Percentiles rank a stretch among this genome's conserved stretches.
Conservation (phyloP, 2,113 vertebrate species). For the Lepus timidus region DNA sequence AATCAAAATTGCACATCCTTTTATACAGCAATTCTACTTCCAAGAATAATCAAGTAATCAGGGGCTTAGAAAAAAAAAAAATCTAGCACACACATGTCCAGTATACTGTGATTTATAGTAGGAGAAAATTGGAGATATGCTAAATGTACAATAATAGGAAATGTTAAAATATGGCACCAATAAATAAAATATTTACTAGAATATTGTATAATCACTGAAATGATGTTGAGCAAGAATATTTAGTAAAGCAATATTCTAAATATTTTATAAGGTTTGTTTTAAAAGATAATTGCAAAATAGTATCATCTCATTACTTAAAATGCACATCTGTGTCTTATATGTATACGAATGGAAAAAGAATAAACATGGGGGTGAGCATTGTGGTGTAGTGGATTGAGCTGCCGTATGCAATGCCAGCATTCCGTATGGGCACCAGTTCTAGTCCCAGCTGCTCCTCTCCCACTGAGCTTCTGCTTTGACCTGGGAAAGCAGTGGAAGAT, state of each 20-base stretch:
- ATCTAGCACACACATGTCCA: neutral
- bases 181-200: neutral
- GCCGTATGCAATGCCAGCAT: no score
- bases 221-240: neutral
- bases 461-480: no score
- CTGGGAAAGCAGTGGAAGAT: no score
- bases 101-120: neutral
- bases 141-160: neutral
- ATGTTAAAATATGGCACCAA: constrained; percentile 34
- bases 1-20: constrained; percentile 15
- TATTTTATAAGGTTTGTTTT: constrained; percentile 2
- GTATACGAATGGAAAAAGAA: neutral
- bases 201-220: constrained; percentile 33
- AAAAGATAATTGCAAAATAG: constrained; percentile 56
- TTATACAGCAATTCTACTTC: constrained; percentile 7
- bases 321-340: neutral
- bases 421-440: no score
- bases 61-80: neutral
- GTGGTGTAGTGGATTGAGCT: no score
- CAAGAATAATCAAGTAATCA: constrained; percentile 36
- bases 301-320: constrained; percentile 51
- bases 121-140: constrained; percentile 3
- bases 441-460: no score
- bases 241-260: constrained; percentile 5
- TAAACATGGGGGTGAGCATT: neutral